Evolutionary conservation across 2,888 invertebrate genomes (phyloP), one percentile per base, ranked within the genome.

Genomic region (Ochropacha duplaris): DNA sequence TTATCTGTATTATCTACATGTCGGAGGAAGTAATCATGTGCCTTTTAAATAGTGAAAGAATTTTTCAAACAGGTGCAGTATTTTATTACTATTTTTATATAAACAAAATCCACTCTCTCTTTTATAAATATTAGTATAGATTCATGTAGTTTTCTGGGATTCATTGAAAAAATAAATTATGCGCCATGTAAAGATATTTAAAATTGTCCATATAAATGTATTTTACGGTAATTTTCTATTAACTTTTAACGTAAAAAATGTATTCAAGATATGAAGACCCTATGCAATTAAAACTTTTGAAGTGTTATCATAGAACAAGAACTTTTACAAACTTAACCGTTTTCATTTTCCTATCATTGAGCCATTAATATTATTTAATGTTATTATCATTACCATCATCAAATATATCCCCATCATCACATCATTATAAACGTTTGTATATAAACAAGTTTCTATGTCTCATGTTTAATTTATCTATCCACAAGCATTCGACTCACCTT

Each of bases 401-500:
- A 74, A 74, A 76, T 75, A 72, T 73, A 74, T 72, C 71, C 57
- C 70, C 79, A 81, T 79, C 81, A 76, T 68, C 77, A 68, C 65
- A 52, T 52, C 64, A 50, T 54, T 36, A 58, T 52, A 54, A 70
- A 59, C 64, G 68, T 71, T 61, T 63, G 54, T 58, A 60, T 57
- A 62, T 69, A 68, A 65, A 70, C 68, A 68, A 61, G 59, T 57
- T 59, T 65, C 59, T 74, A 74, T 68, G 67, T 74, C 71, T 44
- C 50, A 72, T 70, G 75, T 76, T 74, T 76, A 74, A 78, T 79
- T 78, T 78, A 79, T 81, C 75, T 78, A 78, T 72, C 69, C 75
- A 71, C 71, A 70, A 74, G 72, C 71, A 75, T 76, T 75, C 67
- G 72, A 72, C 68, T 76, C 73, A 79, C 78, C 84, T 84, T 83